Evolutionary conservation across 1,140 invertebrate species (phyloP).

Genomic region (Solenopsis invicta): DNA sequence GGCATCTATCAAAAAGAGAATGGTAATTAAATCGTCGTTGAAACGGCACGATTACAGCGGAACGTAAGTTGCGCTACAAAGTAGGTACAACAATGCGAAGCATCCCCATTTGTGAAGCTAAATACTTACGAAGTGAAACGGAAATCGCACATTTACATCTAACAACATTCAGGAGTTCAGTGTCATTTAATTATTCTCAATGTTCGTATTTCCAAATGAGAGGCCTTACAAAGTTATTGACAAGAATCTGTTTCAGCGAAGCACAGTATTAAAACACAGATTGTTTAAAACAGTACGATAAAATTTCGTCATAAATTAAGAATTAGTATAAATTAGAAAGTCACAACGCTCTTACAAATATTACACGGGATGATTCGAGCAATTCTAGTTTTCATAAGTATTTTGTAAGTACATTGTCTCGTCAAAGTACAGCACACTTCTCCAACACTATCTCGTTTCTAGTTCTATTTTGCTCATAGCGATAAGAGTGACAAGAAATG

Average conservation of each 20-base stretch:
- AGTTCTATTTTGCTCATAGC: not conserved
- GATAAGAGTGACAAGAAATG: conserved; percentile 16
- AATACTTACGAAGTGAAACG: conserved; percentile 37
- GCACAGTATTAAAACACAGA: not conserved
- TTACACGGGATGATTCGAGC: not conserved
- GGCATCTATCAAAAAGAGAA: conserved; percentile 29
- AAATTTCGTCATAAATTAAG: not conserved
- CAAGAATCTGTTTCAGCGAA: not conserved
- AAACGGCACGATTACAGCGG: not conserved
- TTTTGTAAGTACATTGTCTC: not conserved
- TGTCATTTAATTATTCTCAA: conserved; percentile 5
- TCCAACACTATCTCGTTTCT: not conserved
- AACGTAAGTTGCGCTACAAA: conserved; percentile 6
- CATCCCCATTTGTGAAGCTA: conserved; percentile 24
- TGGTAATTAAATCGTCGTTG: conserved; percentile 26
- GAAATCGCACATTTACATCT: conserved; percentile 37
- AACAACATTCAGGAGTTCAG: not conserved
- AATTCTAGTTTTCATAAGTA: not conserved
- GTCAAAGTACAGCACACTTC: not conserved
- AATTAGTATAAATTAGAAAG: not conserved
- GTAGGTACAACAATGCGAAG: conserved; percentile 29
- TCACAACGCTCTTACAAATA: not conserved
- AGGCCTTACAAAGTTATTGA: not conserved
- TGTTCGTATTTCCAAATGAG: not conserved
- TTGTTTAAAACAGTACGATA: not conserved